A percentile compares a stretch with the other conserved stretches of the same genome.
phyloP scores from a whole-genome alignment of 2,888 invertebrate genomes.

The Blastobasis adustella region DNA sequence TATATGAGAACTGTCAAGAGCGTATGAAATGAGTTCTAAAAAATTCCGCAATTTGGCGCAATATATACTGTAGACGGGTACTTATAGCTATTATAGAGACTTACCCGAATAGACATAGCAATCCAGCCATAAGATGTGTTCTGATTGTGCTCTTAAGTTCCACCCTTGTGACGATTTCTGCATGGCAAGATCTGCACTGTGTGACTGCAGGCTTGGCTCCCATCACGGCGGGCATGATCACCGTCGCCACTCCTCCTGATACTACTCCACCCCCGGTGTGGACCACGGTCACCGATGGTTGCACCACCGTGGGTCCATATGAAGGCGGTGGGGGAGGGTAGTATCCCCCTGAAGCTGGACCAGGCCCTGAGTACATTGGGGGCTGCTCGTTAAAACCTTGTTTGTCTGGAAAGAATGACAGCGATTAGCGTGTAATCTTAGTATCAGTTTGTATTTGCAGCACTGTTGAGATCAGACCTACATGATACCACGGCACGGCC shows the following conservation, averaged over 20 bases:
- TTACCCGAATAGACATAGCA: slow-evolving; percentile 43
- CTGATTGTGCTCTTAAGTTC: slow-evolving; percentile 41
- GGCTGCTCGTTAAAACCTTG: no score
- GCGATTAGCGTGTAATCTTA: no score
- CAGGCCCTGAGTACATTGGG: neutral
- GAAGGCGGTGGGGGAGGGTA: neutral
- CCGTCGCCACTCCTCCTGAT: neutral
- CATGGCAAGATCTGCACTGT: slow-evolving; percentile 37
- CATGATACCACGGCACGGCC: no score
- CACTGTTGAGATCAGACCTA: no score
- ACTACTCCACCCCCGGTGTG: neutral
- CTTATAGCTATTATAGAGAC: slow-evolving; percentile 3
- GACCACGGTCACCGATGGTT: neutral
- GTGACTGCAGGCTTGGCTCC: neutral
- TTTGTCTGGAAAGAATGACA: no score
- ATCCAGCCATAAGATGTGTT: slow-evolving; percentile 58
- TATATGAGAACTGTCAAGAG: no score
- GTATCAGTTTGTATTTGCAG: no score
- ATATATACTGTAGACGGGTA: no score
- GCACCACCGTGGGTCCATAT: neutral
- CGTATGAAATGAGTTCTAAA: no score
- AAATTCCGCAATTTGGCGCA: no score
- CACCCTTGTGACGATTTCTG: slow-evolving; percentile 45
- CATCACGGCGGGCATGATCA: neutral
- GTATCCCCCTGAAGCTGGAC: neutral